phyloP scores from a whole-genome alignment of 1,140 invertebrate genomes.

The Pogonus chalceus region DNA sequence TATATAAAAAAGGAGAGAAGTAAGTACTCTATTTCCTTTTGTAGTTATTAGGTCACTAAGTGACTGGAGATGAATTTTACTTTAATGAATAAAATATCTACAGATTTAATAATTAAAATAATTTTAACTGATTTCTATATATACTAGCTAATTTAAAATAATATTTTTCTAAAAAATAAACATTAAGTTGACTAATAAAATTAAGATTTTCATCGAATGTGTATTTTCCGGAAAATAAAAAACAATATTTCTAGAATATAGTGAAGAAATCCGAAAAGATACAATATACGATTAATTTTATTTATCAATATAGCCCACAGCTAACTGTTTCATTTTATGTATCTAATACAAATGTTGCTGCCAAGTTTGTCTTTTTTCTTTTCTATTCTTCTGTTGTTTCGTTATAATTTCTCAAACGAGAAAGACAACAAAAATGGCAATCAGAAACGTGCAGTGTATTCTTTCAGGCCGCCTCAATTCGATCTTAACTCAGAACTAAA shows the following conservation, averaged over 20 bases:
- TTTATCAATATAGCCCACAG: neutral
- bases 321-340: slow-evolving; percentile 3
- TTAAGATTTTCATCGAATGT: too few species aligned
- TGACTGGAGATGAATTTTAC: neutral
- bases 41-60: neutral
- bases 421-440: slow-evolving; percentile 9
- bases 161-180: too few species aligned
- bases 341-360: slow-evolving; percentile 7
- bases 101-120: too few species aligned
- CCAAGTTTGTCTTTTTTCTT: neutral
- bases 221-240: too few species aligned
- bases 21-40: slow-evolving; percentile 35
- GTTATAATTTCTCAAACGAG: neutral
- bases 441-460: neutral
- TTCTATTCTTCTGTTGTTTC: neutral
- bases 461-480: slow-evolving; percentile 27
- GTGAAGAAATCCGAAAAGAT: too few species aligned
- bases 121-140: too few species aligned
- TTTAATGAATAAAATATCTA: too few species aligned
- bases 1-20: slow-evolving; percentile 46
- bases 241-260: too few species aligned
- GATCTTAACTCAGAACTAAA: slow-evolving; percentile 24
- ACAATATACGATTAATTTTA: slow-evolving; percentile 6
- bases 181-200: too few species aligned
- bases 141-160: too few species aligned